Evolutionary conservation across 2,797 vertebrate genomes (phyloP), one percentile per base, ranked within the genome.

Genomic region (Carapus acus): DNA sequence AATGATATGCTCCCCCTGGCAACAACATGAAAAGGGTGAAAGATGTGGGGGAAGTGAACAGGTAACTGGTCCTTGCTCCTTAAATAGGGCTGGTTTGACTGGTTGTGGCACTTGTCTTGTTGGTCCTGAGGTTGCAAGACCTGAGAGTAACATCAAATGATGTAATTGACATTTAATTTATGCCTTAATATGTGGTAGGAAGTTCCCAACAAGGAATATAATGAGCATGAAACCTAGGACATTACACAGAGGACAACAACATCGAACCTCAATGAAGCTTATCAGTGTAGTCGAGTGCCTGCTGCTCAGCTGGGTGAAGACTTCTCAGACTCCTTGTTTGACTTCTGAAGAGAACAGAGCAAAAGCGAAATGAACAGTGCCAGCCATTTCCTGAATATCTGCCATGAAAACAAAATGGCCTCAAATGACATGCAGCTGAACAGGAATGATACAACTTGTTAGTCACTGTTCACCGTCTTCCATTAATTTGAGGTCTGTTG

Each of bases 241-340:
- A 7, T 27, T 48, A 22, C 42, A 49, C 43, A 34, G n/a, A 19
- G 65, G 65, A 49, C 41, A 22, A 1, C 36, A 45, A 50, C 65
- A 20, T 63, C 61, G 42, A 36, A 68, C 69, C 48, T 62, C 43
- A 62, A 53, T 69, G 58, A 47, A 44, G 11, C 56, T 66, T 48
- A 60, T 72, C 54, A 38, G 33, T 1, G 1, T 48, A 56, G 45
- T 12, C 14, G 33, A 6, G 27, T 17, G 49, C 57, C 37, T 43
- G 31, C 22, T 15, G 54, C 58, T 37, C 57, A 54, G 58, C 54
- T 56, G 55, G 31, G 38, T 12, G n/a, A n/a, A n/a, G n/a, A n/a
- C n/a, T n/a, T n/a, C n/a, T n/a, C n/a, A n/a, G n/a, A n/a, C n/a
- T n/a, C n/a, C n/a, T n/a, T n/a, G n/a, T n/a, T n/a, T n/a, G n/a